Evolutionary conservation across 2,888 invertebrate species (phyloP).

Genomic region (Trachelus tabidus): DNA sequence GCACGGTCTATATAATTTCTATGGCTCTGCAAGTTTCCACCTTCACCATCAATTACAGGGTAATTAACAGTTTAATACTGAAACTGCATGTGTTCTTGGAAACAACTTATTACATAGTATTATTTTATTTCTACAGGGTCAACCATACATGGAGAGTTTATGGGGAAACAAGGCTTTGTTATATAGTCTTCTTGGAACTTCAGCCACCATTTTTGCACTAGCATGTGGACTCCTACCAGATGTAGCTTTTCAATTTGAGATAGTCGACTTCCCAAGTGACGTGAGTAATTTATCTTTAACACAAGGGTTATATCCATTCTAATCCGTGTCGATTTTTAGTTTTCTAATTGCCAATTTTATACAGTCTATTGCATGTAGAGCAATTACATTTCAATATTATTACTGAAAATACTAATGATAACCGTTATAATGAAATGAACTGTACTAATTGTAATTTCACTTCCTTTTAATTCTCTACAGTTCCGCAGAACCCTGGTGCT

Average conservation of each 20-base stretch:
- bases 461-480: slow-evolving; percentile 72
- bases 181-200: slow-evolving; percentile 89
- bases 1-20: slow-evolving; percentile 98
- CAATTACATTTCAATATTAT: neutral
- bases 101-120: neutral
- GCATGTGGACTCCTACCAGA: slow-evolving; percentile 89
- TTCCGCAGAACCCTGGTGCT: slow-evolving; percentile 87
- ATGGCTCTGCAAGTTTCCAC: slow-evolving; percentile 97
- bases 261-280: slow-evolving; percentile 92
- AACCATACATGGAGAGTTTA: slow-evolving; percentile 98
- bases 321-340: neutral
- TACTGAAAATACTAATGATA: neutral
- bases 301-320: neutral
- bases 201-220: slow-evolving; percentile 83
- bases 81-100: neutral
- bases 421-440: neutral
- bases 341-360: neutral
- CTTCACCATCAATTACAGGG: slow-evolving; percentile 99
- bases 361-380: neutral
- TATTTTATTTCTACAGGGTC: slow-evolving; percentile 76
- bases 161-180: slow-evolving; percentile 91
- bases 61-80: slow-evolving; percentile 61
- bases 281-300: slow-evolving; percentile 70
- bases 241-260: slow-evolving; percentile 90
- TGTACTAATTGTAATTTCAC: slow-evolving; percentile 3